A percentile compares a stretch with the other conserved stretches of the same genome.
Conservation (phyloP, 2,888 invertebrate genomes). For the Drosophila lutescens region DNA sequence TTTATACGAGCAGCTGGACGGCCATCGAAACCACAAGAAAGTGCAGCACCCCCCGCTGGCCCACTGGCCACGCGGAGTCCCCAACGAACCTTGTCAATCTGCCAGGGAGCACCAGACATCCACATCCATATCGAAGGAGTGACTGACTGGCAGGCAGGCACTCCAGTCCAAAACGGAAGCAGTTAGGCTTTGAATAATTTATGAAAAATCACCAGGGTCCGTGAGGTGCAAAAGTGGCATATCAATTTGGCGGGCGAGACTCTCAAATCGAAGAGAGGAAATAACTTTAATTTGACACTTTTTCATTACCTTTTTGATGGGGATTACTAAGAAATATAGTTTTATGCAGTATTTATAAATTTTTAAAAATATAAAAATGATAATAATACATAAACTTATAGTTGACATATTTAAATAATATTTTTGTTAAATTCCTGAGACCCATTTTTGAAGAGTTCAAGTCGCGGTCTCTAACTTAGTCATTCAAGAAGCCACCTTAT, state of each 20-base stretch:
- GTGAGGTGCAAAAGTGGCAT: slow-evolving; percentile 65
- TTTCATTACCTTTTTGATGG: not conserved
- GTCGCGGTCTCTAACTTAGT: not conserved
- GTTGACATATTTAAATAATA: no score
- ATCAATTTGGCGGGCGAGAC: slow-evolving; percentile 50
- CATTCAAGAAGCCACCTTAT: slow-evolving; percentile 6
- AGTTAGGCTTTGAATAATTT: slow-evolving; percentile 77
- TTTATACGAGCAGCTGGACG: slow-evolving; percentile 73
- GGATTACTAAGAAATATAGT: no score
- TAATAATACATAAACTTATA: no score
- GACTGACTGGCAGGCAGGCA: slow-evolving; percentile 15
- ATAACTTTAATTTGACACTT: slow-evolving; percentile 54
- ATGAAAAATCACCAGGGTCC: slow-evolving; percentile 56
- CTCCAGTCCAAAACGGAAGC: slow-evolving; percentile 68
- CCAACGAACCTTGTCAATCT: slow-evolving; percentile 53
- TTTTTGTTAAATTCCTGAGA: no score
- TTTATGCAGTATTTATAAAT: no score
- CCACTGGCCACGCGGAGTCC: slow-evolving; percentile 24
- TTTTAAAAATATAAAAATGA: no score
- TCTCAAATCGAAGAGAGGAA: not conserved
- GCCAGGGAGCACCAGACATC: slow-evolving; percentile 35
- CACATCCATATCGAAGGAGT: slow-evolving; percentile 1
- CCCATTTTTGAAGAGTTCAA: no score
- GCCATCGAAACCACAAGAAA: slow-evolving; percentile 59
- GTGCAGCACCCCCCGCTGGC: slow-evolving; percentile 56